Evolutionary conservation across 2,797 vertebrate species (phyloP).

Genomic region (Malurus leucopterus): DNA sequence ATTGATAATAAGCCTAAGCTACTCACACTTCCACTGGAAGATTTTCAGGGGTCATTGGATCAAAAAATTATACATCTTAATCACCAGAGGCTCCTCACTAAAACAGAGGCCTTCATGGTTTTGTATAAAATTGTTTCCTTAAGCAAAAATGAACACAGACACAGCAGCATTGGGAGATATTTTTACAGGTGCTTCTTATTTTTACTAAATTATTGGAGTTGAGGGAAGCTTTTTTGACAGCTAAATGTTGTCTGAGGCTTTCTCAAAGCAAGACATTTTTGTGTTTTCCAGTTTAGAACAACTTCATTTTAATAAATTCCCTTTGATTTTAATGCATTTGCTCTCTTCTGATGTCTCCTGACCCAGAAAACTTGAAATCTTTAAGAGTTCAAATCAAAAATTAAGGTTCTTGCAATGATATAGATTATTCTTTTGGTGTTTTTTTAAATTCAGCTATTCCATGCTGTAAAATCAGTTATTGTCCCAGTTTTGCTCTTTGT

Average conservation of each 20-base stretch:
- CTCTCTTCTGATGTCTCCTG: neutral
- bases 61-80: accelerated
- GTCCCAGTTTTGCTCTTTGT: neutral
- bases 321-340: slow-evolving; percentile 13
- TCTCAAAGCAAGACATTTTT: slow-evolving; percentile 13
- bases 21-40: neutral
- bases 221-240: neutral
- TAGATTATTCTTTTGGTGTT: neutral
- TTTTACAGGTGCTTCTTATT: neutral
- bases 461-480: neutral
- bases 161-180: neutral
- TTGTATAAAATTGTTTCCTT: neutral
- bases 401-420: neutral
- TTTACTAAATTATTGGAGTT: neutral
- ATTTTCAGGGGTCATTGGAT: neutral
- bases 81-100: neutral
- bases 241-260: neutral
- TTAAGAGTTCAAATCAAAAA: neutral
- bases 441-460: neutral
- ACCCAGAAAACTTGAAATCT: neutral
- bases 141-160: neutral
- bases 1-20: neutral
- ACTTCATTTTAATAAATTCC: slow-evolving; percentile 24
- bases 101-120: neutral
- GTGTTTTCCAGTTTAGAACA: slow-evolving; percentile 19